Base-by-base conservation (phyloP, 2,113 vertebrate genomes). In the Rhegmatorhina hoffmannsi region DNA sequence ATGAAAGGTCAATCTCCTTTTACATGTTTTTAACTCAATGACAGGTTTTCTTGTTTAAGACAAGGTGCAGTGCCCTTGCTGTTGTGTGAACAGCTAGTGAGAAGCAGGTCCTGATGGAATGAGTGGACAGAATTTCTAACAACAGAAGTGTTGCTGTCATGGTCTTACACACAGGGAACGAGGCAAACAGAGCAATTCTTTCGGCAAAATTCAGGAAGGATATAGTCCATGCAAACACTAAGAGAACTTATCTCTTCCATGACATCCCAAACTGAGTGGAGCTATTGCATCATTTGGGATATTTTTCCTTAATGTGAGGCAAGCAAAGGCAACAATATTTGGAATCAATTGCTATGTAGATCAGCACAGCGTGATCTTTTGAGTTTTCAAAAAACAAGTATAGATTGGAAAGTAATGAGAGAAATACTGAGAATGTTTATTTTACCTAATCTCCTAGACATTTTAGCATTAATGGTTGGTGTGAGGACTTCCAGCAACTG, bases 401-500 rank as follows among this genome's bases (percentile, higher is more conserved):
- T 18, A 58, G 46, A 63, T 70, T 94, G 87, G 87, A 58, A 69
- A 92, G 68, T 79, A 69, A 70, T 82, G 69, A 56, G 43, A 95
- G 67, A 93, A 94, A 87, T 85, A 88, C 72, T 47, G 1, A 38
- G 63, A 85, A 55, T 88, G 76, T 80, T 95, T 96, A 96, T 95
- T 93, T 84, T 94, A 23, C 55, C 60, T 80, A 85, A 85, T 91
- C 11, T 87, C 59, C 56, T 70, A 88, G 87, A 93, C 38, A 33
- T 94, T 91, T 92, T 33, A 81, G 60, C 80, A 96, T 95, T 92
- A 94, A 87, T 68, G 80, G 17, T n/a, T 87, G 40, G 56, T 75
- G 40, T 28, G 66, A 96, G 28, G 43, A 56, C 90, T 93, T 94
- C 92, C 90, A 95, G 70, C 53, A 90, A 90, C 66, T 76, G 89